Conservation (phyloP, 1,140 invertebrate species). For the Cydia strobilella region DNA sequence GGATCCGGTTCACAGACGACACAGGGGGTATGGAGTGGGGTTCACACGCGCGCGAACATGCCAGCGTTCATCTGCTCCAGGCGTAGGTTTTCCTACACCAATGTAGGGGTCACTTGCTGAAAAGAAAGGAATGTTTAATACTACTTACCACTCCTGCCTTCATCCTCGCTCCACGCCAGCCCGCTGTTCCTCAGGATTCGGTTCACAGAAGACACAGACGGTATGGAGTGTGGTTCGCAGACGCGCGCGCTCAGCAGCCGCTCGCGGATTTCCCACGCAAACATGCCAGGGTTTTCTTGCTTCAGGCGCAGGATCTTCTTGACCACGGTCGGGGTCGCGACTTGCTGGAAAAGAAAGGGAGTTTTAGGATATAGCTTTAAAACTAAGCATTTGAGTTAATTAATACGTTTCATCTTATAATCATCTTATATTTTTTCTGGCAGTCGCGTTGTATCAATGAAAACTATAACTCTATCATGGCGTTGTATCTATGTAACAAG, state of each 20-base stretch:
- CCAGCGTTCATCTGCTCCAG: slow-evolving; percentile 95
- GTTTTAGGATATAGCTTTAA: not conserved
- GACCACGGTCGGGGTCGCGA: slow-evolving; percentile 94
- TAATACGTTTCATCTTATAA: no score
- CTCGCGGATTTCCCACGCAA: slow-evolving; percentile 96
- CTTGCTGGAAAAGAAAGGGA: slow-evolving; percentile 86
- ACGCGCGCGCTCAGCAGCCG: slow-evolving; percentile 90
- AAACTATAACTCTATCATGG: no score
- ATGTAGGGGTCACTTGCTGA: slow-evolving; percentile 86
- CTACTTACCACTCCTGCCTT: slow-evolving; percentile 55
- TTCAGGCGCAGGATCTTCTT: slow-evolving; percentile 95
- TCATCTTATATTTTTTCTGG: no score
- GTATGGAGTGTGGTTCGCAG: slow-evolving; percentile 92
- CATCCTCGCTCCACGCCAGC: slow-evolving; percentile 83
- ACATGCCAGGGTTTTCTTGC: slow-evolving; percentile 95
- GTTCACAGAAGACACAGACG: slow-evolving; percentile 97
- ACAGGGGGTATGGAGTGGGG: slow-evolving; percentile 94
- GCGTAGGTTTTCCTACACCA: slow-evolving; percentile 94
- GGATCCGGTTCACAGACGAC: slow-evolving; percentile 96
- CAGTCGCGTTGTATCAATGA: no score
- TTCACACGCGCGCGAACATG: slow-evolving; percentile 94
- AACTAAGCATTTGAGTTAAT: not conserved
- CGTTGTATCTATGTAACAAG: no score
- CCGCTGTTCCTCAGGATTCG: slow-evolving; percentile 94
- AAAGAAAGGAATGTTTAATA: slow-evolving; percentile 25